Base-by-base conservation (phyloP, 2,113 vertebrate genomes). In the Marmota monax region DNA sequence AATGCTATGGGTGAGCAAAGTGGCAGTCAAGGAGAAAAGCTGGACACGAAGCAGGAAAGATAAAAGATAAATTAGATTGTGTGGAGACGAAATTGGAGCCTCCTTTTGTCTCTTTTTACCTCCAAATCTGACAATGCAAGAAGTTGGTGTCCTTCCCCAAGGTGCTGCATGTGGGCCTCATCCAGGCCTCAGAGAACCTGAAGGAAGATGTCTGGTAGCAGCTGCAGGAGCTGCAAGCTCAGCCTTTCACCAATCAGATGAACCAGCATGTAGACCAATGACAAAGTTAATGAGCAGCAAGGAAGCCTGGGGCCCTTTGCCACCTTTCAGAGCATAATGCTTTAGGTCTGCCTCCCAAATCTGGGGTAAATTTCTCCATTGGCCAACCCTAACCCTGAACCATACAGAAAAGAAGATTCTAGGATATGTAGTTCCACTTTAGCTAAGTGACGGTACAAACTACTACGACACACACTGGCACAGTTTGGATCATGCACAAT, bases 381-480 rank as follows among this genome's bases (percentile, higher is more conserved):
- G n/a, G 76, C n/a, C 53, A 84, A 56, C 13, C 7, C 18, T 37
- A 25, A 85, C 29, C 67, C 65, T 92, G 84, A 94, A 51, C 56
- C 11, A 32, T 20, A 27, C 8, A 92, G n/a, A 20, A 7, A 80
- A 92, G 32, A 18, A 37, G 45, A 63, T 87, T 92, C 70, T 94
- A 48, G 56, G 63, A 92, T 95, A 69, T 53, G 11, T 73, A 84
- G 39, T 61, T 94, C 70, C 7, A 37, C 25, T n/a, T 97, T 91
- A 85, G 56, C 74, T 90, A 56, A 89, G 27, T 34, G 18, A 79
- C 34, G 51, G 37, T 13, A 63, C 48, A 92, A 84, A 79, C 27
- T 58, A 70, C 17, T 22, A 39, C 2, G 73, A 63, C 2, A 74
- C 39, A 32, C 48, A 88, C 9, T 32, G 34, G 56, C 1, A 48